Conservation (phyloP, 2,888 invertebrate genomes). For the Eudasyphora cyanicolor region DNA sequence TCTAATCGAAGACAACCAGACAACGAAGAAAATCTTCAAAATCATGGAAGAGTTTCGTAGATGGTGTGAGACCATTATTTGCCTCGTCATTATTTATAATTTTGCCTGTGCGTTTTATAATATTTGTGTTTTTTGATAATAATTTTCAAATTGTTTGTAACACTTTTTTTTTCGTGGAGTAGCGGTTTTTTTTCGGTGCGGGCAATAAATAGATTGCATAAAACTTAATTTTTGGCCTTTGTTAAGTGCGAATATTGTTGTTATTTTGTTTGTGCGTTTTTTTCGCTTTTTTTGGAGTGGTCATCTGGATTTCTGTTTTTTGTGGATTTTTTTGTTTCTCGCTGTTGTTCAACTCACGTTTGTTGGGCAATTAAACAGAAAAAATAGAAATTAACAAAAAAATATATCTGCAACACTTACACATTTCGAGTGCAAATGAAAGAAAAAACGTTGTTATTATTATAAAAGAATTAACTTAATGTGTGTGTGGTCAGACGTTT, state of each 20-base stretch:
- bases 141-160: constrained; percentile 13
- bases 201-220: constrained; percentile 41
- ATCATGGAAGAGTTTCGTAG: background rate
- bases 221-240: constrained; percentile 47
- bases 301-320: background rate
- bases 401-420: constrained; percentile 22
- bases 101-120: background rate
- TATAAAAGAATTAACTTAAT: constrained; percentile 22
- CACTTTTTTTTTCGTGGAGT: background rate
- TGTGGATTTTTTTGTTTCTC: constrained; percentile 4
- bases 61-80: background rate
- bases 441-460: no score
- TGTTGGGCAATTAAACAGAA: constrained; percentile 44
- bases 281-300: background rate
- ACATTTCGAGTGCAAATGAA: constrained; percentile 3
- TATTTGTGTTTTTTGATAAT: background rate
- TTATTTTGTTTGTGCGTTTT: background rate
- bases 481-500: background rate
- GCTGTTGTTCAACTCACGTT: constrained; percentile 45
- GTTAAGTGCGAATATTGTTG: background rate
- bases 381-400: constrained; percentile 39
- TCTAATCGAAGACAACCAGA: no score
- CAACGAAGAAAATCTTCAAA: background rate
- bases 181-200: background rate
- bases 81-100: constrained; percentile 26